Conservation (phyloP, 2,797 vertebrate species). For the Ptychadena robeensis region DNA sequence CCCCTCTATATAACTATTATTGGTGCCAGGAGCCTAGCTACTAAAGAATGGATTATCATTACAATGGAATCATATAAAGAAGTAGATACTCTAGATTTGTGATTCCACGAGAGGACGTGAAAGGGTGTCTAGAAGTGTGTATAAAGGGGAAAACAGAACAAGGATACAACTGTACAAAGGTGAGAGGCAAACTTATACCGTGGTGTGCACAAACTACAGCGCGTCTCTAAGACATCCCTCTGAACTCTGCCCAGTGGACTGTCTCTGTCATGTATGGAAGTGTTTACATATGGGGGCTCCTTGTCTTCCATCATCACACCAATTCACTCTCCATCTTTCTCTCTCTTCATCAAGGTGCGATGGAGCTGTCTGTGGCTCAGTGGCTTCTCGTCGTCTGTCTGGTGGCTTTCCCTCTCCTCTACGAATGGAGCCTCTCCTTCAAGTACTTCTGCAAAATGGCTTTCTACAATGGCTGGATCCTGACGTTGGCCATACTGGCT, state of each 20-base stretch:
- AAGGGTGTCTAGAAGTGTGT: not conserved
- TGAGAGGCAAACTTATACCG: not conserved
- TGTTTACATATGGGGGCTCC: not conserved
- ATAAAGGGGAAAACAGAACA: not conserved
- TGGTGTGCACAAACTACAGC: not conserved
- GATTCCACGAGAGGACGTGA: not conserved
- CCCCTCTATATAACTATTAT: too few relatives aligned
- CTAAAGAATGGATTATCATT: too few relatives aligned
- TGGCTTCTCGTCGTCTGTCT: conserved; percentile 69
- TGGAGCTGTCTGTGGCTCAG: conserved; percentile 67
- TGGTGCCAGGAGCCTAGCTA: too few relatives aligned
- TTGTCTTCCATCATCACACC: not conserved
- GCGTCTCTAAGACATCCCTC: not conserved
- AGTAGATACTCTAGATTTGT: too few relatives aligned
- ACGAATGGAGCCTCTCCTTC: conserved; percentile 71
- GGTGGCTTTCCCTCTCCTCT: conserved; percentile 69
- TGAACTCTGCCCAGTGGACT: conserved; percentile 23
- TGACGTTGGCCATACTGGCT: conserved; percentile 73
- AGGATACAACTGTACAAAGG: conserved; percentile 33
- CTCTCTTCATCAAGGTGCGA: conserved; percentile 46
- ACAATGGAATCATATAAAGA: too few relatives aligned
- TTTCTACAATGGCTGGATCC: conserved; percentile 76
- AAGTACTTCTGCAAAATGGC: conserved; percentile 76
- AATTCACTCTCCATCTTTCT: not conserved
- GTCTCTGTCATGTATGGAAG: not conserved